A percentile compares a stretch with the other conserved stretches of the same genome.
These are phyloP conservation scores for Cryptotis parvus DNA, from an alignment of 2,113 vertebrate species.

Conservation along the genomic window DNA sequence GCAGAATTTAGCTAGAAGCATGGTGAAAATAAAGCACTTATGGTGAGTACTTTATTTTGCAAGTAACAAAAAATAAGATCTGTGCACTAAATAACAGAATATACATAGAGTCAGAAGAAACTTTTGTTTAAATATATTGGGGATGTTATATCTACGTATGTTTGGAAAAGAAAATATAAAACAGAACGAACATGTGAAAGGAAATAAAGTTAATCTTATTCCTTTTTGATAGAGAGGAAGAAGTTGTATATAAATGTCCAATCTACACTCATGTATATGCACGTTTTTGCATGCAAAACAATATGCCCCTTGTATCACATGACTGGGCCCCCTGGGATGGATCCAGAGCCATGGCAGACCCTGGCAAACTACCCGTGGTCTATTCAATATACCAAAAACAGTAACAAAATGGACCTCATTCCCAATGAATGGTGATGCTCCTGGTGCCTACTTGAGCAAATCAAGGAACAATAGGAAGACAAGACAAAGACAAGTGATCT, in stretches of 20 bases:
- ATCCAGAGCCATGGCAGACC: too few species aligned
- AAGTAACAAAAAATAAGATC: conserved; percentile 55
- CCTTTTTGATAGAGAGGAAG: background rate
- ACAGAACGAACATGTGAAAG: background rate
- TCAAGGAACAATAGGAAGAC: too few species aligned
- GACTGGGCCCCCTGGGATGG: too few species aligned
- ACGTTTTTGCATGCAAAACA: background rate
- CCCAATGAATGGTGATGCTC: too few species aligned
- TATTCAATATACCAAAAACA: too few species aligned
- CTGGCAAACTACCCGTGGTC: too few species aligned
- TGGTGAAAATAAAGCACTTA: conserved; percentile 70
- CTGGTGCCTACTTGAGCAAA: too few species aligned
- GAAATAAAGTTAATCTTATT: background rate
- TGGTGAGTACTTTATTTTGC: conserved; percentile 59
- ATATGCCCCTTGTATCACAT: background rate
- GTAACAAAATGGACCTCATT: too few species aligned
- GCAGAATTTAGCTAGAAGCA: conserved; percentile 67
- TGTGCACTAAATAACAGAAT: background rate
- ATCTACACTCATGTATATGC: background rate
- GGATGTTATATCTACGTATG: background rate
- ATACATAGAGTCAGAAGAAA: conserved; percentile 32
- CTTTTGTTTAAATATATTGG: background rate
- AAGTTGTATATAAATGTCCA: background rate
- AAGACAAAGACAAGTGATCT: too few species aligned
- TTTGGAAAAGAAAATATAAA: background rate